Conservation (phyloP, 1,140 invertebrate species). For the Semibalanus balanoides region DNA sequence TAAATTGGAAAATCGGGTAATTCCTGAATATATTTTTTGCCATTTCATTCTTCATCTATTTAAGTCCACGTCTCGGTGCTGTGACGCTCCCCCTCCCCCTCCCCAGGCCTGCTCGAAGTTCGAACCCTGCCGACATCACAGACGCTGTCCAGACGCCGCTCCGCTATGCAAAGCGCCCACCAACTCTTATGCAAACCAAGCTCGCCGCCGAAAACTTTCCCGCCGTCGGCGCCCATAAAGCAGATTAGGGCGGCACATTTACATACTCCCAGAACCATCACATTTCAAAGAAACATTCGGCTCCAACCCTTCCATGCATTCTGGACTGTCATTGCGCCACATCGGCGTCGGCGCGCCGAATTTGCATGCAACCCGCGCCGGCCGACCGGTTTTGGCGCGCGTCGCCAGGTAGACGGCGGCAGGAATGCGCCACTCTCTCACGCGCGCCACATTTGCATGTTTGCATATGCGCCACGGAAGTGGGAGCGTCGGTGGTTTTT, state of each 20-base stretch:
- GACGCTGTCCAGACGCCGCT: no score
- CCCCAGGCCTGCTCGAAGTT: no score
- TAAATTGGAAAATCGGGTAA: no score
- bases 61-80: no score
- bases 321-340: not conserved
- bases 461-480: not conserved
- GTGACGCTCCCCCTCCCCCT: no score
- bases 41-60: no score
- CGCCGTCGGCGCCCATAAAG: not conserved
- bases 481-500: not conserved
- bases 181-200: not conserved
- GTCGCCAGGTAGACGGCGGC: no score
- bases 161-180: not conserved
- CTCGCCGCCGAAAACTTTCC: not conserved
- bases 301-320: not conserved
- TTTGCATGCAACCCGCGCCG: not conserved
- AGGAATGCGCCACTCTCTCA: not conserved
- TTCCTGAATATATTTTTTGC: no score
- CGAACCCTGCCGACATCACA: no score
- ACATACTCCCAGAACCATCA: not conserved
- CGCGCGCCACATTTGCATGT: not conserved
- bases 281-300: not conserved
- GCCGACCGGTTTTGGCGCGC: not conserved
- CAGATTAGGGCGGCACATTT: not conserved
- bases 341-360: not conserved